These are phyloP conservation scores for Meloidogyne hapla DNA, from an alignment of 1,140 invertebrate species.

Conservation along the genomic window DNA sequence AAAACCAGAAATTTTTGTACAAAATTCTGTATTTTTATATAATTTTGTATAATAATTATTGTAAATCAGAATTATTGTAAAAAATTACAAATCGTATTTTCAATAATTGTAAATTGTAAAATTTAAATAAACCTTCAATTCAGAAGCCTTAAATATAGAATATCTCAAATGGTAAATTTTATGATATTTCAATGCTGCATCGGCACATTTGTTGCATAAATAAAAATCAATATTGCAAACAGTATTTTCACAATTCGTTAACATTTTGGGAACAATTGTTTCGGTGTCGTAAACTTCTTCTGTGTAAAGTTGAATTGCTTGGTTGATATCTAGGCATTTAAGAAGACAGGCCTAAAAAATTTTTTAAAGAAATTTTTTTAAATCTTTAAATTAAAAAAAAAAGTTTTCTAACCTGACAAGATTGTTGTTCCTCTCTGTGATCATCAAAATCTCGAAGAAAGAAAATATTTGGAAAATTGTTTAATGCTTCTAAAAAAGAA, in stretches of 20 bases:
- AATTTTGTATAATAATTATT: too few relatives aligned
- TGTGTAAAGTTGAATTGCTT: conserved; percentile 22
- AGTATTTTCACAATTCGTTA: conserved; percentile 6
- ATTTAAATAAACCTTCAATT: conserved; percentile 30
- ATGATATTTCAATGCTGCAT: conserved; percentile 26
- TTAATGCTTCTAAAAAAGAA: conserved; percentile 19
- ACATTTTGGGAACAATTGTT: conserved; percentile 7
- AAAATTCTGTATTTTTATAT: too few relatives aligned
- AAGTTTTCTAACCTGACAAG: conserved; percentile 13
- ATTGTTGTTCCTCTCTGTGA: neutral
- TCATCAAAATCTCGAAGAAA: conserved; percentile 18
- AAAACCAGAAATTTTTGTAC: too few relatives aligned
- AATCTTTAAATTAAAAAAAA: neutral
- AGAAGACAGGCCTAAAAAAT: conserved; percentile 22
- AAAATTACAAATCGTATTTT: too few relatives aligned
- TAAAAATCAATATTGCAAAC: conserved; percentile 21
- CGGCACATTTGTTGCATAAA: conserved; percentile 29
- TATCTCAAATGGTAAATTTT: conserved; percentile 28
- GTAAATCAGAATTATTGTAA: too few relatives aligned
- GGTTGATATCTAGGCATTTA: neutral
- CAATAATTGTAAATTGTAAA: too few relatives aligned
- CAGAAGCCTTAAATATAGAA: conserved; percentile 23
- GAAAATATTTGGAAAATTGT: conserved; percentile 15
- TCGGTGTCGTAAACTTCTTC: conserved; percentile 27
- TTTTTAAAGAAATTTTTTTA: neutral